Percentiles rank a stretch among this genome's conserved stretches.
These are phyloP conservation scores for Aplocera efformata DNA, from an alignment of 2,888 invertebrate species.

Conservation along the genomic window DNA sequence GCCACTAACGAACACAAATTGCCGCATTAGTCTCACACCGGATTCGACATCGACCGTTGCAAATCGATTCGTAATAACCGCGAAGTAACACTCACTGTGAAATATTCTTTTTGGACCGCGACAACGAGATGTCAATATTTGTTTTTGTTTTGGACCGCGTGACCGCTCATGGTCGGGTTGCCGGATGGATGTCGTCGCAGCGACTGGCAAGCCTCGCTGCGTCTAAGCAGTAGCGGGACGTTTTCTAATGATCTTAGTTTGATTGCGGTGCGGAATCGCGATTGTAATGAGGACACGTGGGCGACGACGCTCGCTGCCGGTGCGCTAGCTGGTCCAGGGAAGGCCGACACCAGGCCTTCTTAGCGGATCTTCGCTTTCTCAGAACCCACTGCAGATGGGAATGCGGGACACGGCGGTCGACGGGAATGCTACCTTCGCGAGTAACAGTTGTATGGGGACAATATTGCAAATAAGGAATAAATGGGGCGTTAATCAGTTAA, in stretches of 20 bases:
- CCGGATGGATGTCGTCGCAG: constrained; percentile 64
- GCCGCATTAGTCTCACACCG: constrained; percentile 56
- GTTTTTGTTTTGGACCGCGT: constrained; percentile 35
- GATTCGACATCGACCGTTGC: constrained; percentile 42
- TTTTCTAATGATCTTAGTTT: constrained; percentile 65
- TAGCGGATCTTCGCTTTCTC: constrained; percentile 63
- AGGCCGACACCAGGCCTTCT: constrained; percentile 35
- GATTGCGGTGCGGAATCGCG: constrained; percentile 65
- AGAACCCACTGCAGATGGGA: constrained; percentile 62
- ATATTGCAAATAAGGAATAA: constrained; percentile 27
- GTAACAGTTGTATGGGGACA: constrained; percentile 23
- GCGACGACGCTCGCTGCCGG: constrained; percentile 45
- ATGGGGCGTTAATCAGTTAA: constrained; percentile 20
- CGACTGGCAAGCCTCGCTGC: constrained; percentile 60
- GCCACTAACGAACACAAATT: constrained; percentile 56
- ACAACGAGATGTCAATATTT: constrained; percentile 37
- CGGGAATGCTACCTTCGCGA: constrained; percentile 47
- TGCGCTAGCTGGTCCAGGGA: constrained; percentile 33
- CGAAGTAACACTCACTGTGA: constrained; percentile 40
- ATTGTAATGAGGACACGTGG: constrained; percentile 62
- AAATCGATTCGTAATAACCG: constrained; percentile 47
- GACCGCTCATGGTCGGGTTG: constrained; percentile 51
- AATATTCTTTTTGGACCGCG: constrained; percentile 32
- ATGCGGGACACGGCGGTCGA: constrained; percentile 58
- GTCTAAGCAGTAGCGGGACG: constrained; percentile 54